These are phyloP conservation scores for Ophion ellenae DNA, from an alignment of 2,888 invertebrate genomes.

Conservation along the genomic window DNA sequence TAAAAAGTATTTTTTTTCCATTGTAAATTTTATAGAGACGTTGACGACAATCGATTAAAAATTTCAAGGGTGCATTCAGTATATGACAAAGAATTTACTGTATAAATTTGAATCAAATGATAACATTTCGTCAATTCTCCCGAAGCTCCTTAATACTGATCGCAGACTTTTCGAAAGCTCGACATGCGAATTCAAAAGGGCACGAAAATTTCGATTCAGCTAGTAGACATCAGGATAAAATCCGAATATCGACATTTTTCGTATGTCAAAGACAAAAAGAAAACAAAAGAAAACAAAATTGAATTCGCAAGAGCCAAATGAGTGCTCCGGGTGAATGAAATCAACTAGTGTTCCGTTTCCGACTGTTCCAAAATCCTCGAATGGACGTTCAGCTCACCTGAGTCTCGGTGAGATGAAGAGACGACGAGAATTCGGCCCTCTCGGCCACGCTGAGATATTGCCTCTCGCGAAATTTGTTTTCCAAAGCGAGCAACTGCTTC, in stretches of 20 bases:
- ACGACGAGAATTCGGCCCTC: slow-evolving; percentile 98
- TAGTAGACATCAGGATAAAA: not conserved
- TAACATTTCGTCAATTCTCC: too few relatives aligned
- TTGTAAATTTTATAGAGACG: too few relatives aligned
- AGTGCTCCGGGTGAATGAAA: not conserved
- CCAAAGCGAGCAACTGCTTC: slow-evolving; percentile 96
- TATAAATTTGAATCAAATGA: too few relatives aligned
- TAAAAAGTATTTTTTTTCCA: too few relatives aligned
- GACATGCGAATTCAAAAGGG: too few relatives aligned
- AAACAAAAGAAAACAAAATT: too few relatives aligned
- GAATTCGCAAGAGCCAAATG: not conserved
- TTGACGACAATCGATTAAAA: too few relatives aligned
- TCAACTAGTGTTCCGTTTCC: not conserved
- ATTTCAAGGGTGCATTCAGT: too few relatives aligned
- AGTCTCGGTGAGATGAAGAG: slow-evolving; percentile 95
- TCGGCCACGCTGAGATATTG: slow-evolving; percentile 99
- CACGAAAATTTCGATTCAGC: not conserved
- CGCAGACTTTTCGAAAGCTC: too few relatives aligned
- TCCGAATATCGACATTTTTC: too few relatives aligned
- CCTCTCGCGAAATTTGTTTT: slow-evolving; percentile 98
- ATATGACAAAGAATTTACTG: too few relatives aligned
- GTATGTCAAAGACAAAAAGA: not conserved
- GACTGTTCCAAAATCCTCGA: not conserved
- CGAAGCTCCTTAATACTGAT: too few relatives aligned
- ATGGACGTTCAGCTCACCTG: slow-evolving; percentile 86